Evolutionary conservation across 2,888 invertebrate genomes (phyloP), one percentile per base, ranked within the genome.

Genomic region (Drosophila mimetica): DNA sequence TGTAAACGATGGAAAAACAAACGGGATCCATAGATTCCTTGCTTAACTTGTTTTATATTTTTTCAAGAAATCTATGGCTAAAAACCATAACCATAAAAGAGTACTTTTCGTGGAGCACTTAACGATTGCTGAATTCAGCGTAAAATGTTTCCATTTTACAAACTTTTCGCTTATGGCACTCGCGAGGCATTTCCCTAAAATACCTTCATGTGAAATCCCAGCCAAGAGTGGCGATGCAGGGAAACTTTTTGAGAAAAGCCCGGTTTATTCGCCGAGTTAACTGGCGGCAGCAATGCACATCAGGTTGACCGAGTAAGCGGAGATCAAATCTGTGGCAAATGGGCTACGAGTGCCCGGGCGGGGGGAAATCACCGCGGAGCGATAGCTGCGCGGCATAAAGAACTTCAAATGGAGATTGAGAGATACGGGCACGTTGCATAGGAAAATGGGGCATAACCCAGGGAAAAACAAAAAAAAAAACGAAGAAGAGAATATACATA

Each of bases 341-440:
- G 52, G 47, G 46, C 16, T 11, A 58, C 50, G 36, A n/a, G n/a
- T n/a, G n/a, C n/a, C n/a, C n/a, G n/a, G n/a, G n/a, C n/a, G n/a
- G 22, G 39, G 18, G 36, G 39, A 13, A 39, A 39, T 18, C 34
- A 22, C 46, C 25, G 39, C 34, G 34, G 28, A 6, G n/a, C 60
- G 70, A 53, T 53, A 59, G 44, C 53, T 39, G 47, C 47, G 22
- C 9, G 4, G 72, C 70, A 69, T 69, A 69, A 69, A 69, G 69
- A 71, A 70, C 48, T 60, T 53, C 69, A 50, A 71, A 71, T 71
- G 72, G 41, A 70, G 69, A 70, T 70, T 60, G 60, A 71, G 69
- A 69, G 69, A 69, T 71, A 71, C 52, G 67, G 16, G 42, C 25
- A 13, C 46, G 64, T 30, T 64, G 66, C 66, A 64, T 18, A 44